Evolutionary conservation across 2,888 invertebrate species (phyloP).

Genomic region (Troglohyphantes excavatus): DNA sequence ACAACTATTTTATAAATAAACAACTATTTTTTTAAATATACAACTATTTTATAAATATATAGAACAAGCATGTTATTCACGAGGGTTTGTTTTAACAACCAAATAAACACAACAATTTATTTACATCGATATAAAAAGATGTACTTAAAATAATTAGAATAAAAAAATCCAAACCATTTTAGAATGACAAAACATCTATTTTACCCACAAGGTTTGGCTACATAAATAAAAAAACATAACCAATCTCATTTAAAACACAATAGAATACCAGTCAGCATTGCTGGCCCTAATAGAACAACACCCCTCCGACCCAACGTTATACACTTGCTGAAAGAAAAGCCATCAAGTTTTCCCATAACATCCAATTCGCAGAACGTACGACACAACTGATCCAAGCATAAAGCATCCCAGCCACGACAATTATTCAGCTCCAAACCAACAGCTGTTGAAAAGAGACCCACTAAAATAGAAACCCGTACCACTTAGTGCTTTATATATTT

Average conservation of each 20-base stretch:
- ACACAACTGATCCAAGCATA: conserved; percentile 50
- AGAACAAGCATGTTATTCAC: too few relatives aligned
- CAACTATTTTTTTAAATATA: too few relatives aligned
- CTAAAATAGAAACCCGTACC: conserved; percentile 66
- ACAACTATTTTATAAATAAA: too few relatives aligned
- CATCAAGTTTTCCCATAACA: conserved; percentile 8
- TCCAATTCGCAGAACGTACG: conserved; percentile 10
- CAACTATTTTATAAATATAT: too few relatives aligned
- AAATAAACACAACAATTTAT: too few relatives aligned
- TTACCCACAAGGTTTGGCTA: too few relatives aligned
- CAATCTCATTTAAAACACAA: not conserved
- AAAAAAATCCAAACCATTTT: not conserved
- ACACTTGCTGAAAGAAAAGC: conserved; percentile 12
- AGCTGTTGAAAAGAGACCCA: conserved; percentile 61
- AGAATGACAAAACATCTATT: not conserved
- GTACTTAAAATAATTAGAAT: too few relatives aligned
- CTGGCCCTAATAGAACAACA: not conserved
- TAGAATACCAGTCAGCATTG: not conserved
- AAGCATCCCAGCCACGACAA: conserved; percentile 56
- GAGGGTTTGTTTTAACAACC: too few relatives aligned
- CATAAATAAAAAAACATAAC: too few relatives aligned
- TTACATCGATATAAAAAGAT: too few relatives aligned
- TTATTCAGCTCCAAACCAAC: conserved; percentile 68
- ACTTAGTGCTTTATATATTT: conserved; percentile 72
- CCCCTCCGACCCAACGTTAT: not conserved